Percentiles rank a stretch among this genome's conserved stretches.
These are phyloP conservation scores for Salminus brasiliensis DNA, from an alignment of 2,113 vertebrate genomes.

Conservation along the genomic window DNA sequence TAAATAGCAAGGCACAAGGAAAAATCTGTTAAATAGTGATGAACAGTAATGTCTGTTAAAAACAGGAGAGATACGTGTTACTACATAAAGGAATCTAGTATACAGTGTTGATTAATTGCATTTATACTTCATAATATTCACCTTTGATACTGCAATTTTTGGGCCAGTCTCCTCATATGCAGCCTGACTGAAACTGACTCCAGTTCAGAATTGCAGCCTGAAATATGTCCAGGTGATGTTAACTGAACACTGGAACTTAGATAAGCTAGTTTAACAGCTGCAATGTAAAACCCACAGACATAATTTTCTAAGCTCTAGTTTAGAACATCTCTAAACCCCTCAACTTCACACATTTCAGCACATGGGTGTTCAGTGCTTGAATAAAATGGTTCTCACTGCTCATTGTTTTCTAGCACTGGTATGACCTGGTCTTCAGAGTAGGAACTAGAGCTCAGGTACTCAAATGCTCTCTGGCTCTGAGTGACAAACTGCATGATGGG, in stretches of 20 bases:
- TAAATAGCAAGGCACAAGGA: too few species aligned
- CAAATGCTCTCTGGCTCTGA: slow-evolving; percentile 73
- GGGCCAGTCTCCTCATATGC: too few species aligned
- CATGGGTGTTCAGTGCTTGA: background rate
- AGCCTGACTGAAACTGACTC: too few species aligned
- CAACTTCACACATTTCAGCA: background rate
- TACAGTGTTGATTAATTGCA: too few species aligned
- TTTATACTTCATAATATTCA: too few species aligned
- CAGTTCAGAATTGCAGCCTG: background rate
- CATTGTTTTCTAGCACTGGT: background rate
- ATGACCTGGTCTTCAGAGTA: slow-evolving; percentile 25
- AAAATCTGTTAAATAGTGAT: too few species aligned
- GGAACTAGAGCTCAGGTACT: slow-evolving; percentile 67
- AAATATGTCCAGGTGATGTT: background rate
- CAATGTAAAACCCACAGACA: background rate
- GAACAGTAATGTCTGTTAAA: too few species aligned
- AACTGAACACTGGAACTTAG: background rate
- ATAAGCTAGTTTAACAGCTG: background rate
- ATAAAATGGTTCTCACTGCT: slow-evolving; percentile 25
- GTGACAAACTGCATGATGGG: slow-evolving; percentile 72
- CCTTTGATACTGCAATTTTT: too few species aligned
- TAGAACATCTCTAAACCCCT: background rate
- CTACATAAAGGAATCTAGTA: too few species aligned
- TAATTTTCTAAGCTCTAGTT: background rate
- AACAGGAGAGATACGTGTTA: too few species aligned